Base-by-base conservation (phyloP, 1,140 invertebrate species). In the Agrilus planipennis region DNA sequence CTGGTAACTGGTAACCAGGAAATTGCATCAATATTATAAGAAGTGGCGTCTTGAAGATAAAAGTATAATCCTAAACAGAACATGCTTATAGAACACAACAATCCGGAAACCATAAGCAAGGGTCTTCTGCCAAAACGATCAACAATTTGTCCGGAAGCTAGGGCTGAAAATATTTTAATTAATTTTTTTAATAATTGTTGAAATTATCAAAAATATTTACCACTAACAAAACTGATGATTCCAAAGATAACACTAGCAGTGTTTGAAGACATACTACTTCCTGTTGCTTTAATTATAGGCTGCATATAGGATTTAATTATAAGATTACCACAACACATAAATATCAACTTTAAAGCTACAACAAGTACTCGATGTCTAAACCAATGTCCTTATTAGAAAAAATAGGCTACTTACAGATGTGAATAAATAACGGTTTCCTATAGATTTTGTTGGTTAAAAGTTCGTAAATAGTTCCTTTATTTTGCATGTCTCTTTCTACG, bases 221-320 rank as follows among this genome's bases (percentile, higher is more conserved):
- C n/a, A n/a, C n/a, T n/a, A n/a, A n/a, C n/a, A n/a, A n/a, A n/a
- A n/a, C n/a, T n/a, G n/a, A n/a, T n/a, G n/a, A n/a, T n/a, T n/a
- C 80, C 82, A 44, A 84, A 63, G 2, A 75, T 54, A 22, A 75
- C 74, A 20, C 74, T 74, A 4, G 64, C 66, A 14, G 61, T 54
- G 0, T 61, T 63, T 0, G 72, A 65, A 0, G 70, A 64, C 14
- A 74, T 50, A 2, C 61, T 63, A 1, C 62, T 55, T 14, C 62
- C 65, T 39, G 65, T 69, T 17, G 68, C 61, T 20, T 63, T 63
- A 12, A 78, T 71, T 18, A 77, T 75, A 12, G 70, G 69, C 31
- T 79, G 76, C 2, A 81, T 70, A 47, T 81, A 83, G 6, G 78
- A 78, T 46, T 82, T 76, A 27, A 84, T 72, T 0, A 75, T 78